These are phyloP conservation scores for Selenia dentaria DNA, from an alignment of 2,888 invertebrate species.

Conservation along the genomic window DNA sequence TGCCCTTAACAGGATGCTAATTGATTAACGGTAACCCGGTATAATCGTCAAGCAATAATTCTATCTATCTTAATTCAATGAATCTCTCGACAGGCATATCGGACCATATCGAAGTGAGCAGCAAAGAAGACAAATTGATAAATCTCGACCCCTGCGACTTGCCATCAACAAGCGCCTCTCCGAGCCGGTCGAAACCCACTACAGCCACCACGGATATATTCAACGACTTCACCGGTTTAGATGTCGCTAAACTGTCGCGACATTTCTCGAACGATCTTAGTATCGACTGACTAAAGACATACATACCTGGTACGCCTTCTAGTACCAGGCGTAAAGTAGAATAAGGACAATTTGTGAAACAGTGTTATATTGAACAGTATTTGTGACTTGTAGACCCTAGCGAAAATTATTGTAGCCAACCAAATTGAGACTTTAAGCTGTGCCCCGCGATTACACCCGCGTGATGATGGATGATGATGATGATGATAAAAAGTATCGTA, in stretches of 20 bases:
- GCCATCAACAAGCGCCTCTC: constrained; percentile 55
- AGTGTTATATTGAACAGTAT: not conserved
- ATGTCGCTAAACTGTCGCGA: constrained; percentile 74
- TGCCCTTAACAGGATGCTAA: too few species aligned
- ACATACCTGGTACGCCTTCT: constrained; percentile 73
- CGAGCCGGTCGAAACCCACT: constrained; percentile 47
- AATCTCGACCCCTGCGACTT: constrained; percentile 51
- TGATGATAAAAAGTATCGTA: too few species aligned
- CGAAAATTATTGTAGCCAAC: too few species aligned
- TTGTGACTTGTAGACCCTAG: not conserved
- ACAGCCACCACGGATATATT: constrained; percentile 69
- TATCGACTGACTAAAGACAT: constrained; percentile 80
- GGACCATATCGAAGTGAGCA: constrained; percentile 76
- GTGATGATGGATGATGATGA: too few species aligned
- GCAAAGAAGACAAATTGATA: constrained; percentile 65
- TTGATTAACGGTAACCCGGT: too few species aligned
- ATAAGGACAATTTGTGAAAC: constrained; percentile 1
- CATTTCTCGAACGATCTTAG: constrained; percentile 79
- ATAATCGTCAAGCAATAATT: too few species aligned
- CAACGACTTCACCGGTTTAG: constrained; percentile 76
- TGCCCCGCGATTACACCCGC: too few species aligned
- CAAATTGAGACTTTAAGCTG: too few species aligned
- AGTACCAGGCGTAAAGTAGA: constrained; percentile 44
- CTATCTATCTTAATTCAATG: too few species aligned
- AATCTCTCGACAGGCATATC: constrained; percentile 64